Conservation (phyloP, 2,888 invertebrate genomes). For the Taphrorychus bicolor region DNA sequence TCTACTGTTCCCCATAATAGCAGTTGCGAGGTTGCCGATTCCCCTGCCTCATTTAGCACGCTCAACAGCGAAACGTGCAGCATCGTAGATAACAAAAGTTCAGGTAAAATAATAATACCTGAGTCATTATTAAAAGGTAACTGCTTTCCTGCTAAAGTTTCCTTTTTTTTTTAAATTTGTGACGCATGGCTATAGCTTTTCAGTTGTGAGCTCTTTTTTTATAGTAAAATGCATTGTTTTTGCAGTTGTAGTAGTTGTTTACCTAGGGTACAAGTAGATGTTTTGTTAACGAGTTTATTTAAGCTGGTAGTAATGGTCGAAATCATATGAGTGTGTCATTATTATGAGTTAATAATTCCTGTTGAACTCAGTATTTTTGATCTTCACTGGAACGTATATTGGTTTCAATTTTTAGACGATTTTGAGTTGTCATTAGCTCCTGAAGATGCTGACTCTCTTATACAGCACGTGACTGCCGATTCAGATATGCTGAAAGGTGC, state of each 20-base stretch:
- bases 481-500: slow-evolving; percentile 12
- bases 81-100: slow-evolving; percentile 17
- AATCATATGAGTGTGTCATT: no score
- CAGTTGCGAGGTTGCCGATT: not conserved
- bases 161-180: not conserved
- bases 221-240: not conserved
- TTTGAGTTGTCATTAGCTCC: not conserved
- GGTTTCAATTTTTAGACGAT: not conserved
- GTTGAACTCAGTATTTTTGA: not conserved
- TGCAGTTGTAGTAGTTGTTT: no score
- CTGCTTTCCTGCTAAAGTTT: slow-evolving; percentile 2
- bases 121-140: slow-evolving; percentile 12
- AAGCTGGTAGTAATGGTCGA: no score
- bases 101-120: slow-evolving; percentile 19
- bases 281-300: no score
- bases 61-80: no score
- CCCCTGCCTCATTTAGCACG: not conserved
- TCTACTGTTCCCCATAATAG: not conserved
- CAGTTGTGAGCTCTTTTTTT: not conserved
- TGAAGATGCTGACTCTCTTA: not conserved
- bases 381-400: not conserved
- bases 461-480: slow-evolving; percentile 51
- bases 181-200: not conserved
- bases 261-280: no score
- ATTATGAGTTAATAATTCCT: no score